Evolutionary conservation across 2,888 invertebrate genomes (phyloP).

Genomic region (Eucriotettix oculatus): DNA sequence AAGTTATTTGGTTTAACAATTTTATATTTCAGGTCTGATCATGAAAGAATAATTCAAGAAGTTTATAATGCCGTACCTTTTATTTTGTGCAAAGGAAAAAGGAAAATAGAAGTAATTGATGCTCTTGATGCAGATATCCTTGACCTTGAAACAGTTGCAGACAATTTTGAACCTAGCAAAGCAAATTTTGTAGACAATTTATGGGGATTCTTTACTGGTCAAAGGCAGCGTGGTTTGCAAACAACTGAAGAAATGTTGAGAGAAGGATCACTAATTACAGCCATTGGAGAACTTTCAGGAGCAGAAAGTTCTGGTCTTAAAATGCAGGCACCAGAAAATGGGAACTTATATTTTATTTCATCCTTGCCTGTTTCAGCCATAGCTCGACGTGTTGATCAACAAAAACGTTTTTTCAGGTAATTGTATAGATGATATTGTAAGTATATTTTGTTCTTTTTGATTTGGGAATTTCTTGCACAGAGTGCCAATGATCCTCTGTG

Average conservation of each 20-base stretch:
- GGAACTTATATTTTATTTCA: constrained; percentile 59
- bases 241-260: constrained; percentile 75
- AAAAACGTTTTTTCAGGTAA: constrained; percentile 51
- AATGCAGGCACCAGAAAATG: constrained; percentile 55
- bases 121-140: constrained; percentile 53
- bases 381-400: constrained; percentile 52
- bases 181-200: constrained; percentile 62
- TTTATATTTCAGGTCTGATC: constrained; percentile 39
- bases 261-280: constrained; percentile 63
- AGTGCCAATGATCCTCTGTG: too few species aligned
- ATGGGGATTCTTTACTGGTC: constrained; percentile 64
- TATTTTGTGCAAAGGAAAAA: constrained; percentile 40
- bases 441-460: too few species aligned
- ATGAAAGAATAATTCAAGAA: constrained; percentile 60
- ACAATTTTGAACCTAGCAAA: constrained; percentile 62
- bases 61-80: constrained; percentile 69
- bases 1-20: background rate
- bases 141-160: constrained; percentile 69
- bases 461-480: too few species aligned
- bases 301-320: constrained; percentile 33
- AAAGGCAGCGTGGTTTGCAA: constrained; percentile 57
- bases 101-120: constrained; percentile 57
- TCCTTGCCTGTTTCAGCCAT: constrained; percentile 60
- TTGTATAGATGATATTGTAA: constrained; percentile 6
- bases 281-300: constrained; percentile 60